phyloP scores from a whole-genome alignment of 64 coral and sea anemone genomes.

The Pachyseris speciosa region DNA sequence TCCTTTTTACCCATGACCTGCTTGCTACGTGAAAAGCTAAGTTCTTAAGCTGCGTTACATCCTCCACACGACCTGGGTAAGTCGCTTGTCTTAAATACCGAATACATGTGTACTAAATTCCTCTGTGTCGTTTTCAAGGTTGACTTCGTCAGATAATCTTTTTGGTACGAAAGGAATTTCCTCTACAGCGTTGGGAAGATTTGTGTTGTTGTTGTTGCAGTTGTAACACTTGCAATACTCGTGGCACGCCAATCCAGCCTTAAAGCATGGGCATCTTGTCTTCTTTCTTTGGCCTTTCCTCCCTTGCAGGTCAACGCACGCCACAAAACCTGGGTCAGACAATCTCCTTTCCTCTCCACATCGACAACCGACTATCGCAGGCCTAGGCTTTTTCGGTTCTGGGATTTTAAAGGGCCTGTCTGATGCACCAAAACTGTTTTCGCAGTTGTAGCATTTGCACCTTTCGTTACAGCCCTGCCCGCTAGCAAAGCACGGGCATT shows the following conservation, averaged over 20 bases:
- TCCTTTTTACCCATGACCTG: too few relatives aligned
- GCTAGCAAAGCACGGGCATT: background rate
- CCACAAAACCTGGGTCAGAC: background rate
- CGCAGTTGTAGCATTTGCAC: background rate
- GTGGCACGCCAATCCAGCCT: background rate
- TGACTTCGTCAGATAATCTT: background rate
- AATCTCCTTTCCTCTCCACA: background rate
- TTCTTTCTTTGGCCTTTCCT: background rate
- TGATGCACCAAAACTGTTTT: background rate
- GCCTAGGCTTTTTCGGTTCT: conserved; percentile 22
- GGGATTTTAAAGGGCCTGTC: conserved; percentile 18
- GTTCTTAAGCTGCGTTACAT: too few relatives aligned
- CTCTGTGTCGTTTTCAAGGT: background rate
- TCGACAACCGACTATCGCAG: background rate
- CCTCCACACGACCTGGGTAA: too few relatives aligned
- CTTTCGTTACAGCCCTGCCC: background rate
- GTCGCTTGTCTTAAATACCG: background rate
- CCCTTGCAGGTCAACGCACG: background rate
- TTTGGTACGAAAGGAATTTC: background rate
- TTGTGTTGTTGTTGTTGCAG: background rate
- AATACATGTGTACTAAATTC: background rate
- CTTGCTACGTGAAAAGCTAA: too few relatives aligned
- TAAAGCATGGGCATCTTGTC: conserved; percentile 7
- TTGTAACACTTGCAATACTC: background rate
- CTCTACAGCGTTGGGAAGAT: background rate